phyloP scores from a whole-genome alignment of 1,140 invertebrate species.

The Paralvinella palmiformis region DNA sequence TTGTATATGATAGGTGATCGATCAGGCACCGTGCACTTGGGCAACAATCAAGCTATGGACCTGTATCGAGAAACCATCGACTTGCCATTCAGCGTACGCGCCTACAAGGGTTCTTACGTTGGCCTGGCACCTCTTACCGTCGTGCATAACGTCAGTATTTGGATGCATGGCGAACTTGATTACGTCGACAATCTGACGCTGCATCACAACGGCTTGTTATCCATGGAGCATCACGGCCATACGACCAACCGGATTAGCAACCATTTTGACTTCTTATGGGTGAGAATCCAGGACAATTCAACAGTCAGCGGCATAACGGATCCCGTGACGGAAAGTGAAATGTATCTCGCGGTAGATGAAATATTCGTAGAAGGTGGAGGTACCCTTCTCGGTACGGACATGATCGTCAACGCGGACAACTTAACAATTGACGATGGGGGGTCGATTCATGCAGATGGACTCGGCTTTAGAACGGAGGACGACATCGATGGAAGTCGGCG shows the following conservation, averaged over 20 bases:
- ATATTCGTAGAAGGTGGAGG: conserved; percentile 28
- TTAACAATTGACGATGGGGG: conserved; percentile 37
- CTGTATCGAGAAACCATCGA: conserved; percentile 33
- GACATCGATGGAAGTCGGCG: neutral
- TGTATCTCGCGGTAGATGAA: conserved; percentile 19
- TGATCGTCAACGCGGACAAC: conserved; percentile 26
- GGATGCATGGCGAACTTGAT: conserved; percentile 32
- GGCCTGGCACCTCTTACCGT: conserved; percentile 32
- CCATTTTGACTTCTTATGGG: conserved; percentile 24
- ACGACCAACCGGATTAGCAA: conserved; percentile 20
- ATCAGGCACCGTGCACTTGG: conserved; percentile 35
- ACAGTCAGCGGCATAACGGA: conserved; percentile 28
- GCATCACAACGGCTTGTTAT: conserved; percentile 31
- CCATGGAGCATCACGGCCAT: conserved; percentile 26
- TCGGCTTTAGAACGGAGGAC: conserved; percentile 28
- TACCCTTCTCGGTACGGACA: conserved; percentile 29
- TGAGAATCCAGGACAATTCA: conserved; percentile 33
- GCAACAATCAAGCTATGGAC: conserved; percentile 31
- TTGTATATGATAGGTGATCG: conserved; percentile 36
- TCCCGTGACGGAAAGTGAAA: conserved; percentile 20
- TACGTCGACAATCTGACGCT: conserved; percentile 33
- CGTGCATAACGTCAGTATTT: conserved; percentile 32
- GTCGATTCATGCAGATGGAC: conserved; percentile 27
- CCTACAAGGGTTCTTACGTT: conserved; percentile 30
- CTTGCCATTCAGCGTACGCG: conserved; percentile 33